Conservation (phyloP, 2,797 vertebrate species). For the Xenops minutus region DNA sequence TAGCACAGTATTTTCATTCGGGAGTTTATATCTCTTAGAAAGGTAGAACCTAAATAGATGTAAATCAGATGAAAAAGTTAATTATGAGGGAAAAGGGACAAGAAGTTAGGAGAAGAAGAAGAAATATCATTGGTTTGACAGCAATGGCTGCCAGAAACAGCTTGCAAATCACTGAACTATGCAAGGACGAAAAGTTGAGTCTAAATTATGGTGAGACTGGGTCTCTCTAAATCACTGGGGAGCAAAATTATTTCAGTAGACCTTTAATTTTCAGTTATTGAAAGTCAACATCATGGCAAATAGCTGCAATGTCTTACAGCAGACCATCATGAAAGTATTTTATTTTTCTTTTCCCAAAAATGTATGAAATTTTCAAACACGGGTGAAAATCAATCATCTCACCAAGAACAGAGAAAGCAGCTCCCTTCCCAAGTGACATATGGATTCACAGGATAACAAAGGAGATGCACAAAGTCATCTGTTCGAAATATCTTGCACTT, state of each 20-base stretch:
- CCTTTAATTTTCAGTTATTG: conserved; percentile 72
- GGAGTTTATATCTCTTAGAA: conserved; percentile 56
- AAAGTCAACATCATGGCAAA: conserved; percentile 67
- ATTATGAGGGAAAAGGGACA: conserved; percentile 70
- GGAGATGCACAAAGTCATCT: background rate
- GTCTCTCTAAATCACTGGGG: conserved; percentile 74
- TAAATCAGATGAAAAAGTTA: conserved; percentile 71
- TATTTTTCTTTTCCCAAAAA: conserved; percentile 66
- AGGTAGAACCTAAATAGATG: conserved; percentile 71
- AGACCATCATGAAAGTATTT: conserved; percentile 44
- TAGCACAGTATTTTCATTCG: conserved; percentile 50
- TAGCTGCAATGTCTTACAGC: conserved; percentile 61
- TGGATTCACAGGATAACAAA: conserved; percentile 10
- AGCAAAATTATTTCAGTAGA: conserved; percentile 69
- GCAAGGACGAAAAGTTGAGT: conserved; percentile 62
- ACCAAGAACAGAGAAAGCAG: conserved; percentile 1
- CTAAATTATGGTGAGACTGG: conserved; percentile 71
- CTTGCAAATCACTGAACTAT: conserved; percentile 74
- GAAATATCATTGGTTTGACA: conserved; percentile 67
- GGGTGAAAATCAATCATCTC: conserved; percentile 33
- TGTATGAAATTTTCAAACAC: conserved; percentile 25
- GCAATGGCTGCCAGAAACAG: conserved; percentile 69
- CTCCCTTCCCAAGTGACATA: background rate
- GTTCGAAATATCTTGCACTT: background rate
- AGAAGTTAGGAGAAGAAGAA: conserved; percentile 62